Percentiles rank a stretch among this genome's conserved stretches.
Evolutionary conservation across 2,888 invertebrate species (phyloP).

Genomic region (Tipula lateralis): DNA sequence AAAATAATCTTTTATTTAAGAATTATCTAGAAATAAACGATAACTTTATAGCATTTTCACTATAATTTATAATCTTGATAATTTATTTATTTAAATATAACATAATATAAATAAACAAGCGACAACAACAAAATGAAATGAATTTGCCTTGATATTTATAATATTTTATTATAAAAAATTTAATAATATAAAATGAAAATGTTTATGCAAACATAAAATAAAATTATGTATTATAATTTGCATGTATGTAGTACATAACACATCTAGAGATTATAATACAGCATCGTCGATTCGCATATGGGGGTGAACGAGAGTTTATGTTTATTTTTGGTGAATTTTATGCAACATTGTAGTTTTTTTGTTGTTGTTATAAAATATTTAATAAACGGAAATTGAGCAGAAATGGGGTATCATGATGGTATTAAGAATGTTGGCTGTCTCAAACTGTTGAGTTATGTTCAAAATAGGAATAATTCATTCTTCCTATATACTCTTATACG

Average conservation of each 20-base stretch:
- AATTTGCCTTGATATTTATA: background rate
- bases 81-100: background rate
- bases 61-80: background rate
- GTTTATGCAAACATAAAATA: background rate
- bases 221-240: background rate
- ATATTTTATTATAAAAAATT: background rate
- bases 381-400: too few relatives aligned
- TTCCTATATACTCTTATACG: too few relatives aligned
- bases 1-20: too few relatives aligned
- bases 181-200: background rate
- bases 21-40: background rate
- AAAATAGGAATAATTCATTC: too few relatives aligned
- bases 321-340: background rate
- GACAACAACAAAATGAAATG: background rate
- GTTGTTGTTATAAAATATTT: too few relatives aligned
- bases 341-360: background rate
- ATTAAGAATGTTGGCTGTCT: too few relatives aligned
- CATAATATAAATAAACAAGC: background rate
- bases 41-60: background rate
- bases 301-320: background rate
- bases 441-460: too few relatives aligned
- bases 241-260: background rate
- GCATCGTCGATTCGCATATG: background rate
- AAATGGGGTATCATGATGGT: too few relatives aligned
- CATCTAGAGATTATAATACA: background rate